Conservation (phyloP, 1,140 invertebrate species). For the Sycophaga agraensis region DNA sequence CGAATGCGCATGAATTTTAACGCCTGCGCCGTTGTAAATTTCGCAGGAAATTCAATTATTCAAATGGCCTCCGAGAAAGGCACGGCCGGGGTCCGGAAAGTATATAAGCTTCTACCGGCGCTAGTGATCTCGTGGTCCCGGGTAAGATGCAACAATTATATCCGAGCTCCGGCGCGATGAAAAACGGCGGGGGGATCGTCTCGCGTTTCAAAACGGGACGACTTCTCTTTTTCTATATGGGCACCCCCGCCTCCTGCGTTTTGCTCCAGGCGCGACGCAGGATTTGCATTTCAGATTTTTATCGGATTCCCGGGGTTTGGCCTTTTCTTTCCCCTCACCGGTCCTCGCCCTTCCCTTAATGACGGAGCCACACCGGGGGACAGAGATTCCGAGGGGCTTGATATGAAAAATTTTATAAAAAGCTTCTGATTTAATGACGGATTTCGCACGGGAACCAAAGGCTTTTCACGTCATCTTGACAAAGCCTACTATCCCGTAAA, state of each 20-base stretch:
- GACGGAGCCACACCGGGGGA: slow-evolving; percentile 1
- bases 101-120: too few relatives aligned
- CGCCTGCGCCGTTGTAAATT: too few relatives aligned
- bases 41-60: too few relatives aligned
- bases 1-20: too few relatives aligned
- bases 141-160: too few relatives aligned
- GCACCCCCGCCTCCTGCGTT: neutral
- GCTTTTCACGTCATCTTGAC: neutral
- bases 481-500: too few relatives aligned
- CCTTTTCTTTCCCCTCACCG: slow-evolving; percentile 4
- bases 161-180: neutral
- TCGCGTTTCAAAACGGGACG: neutral
- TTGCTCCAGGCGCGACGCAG: slow-evolving; percentile 4
- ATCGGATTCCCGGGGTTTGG: slow-evolving; percentile 13
- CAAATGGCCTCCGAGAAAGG: too few relatives aligned
- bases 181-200: neutral
- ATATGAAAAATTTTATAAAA: slow-evolving; percentile 28
- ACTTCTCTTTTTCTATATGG: neutral
- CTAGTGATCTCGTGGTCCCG: too few relatives aligned
- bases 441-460: slow-evolving; percentile 17
- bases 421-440: slow-evolving; percentile 28
- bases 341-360: neutral
- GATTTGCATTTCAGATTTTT: slow-evolving; percentile 30
- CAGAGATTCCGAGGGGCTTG: slow-evolving; percentile 3
- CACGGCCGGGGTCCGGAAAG: too few relatives aligned